A percentile compares a stretch with the other conserved stretches of the same genome.
Evolutionary conservation across 2,888 invertebrate species (phyloP).

Genomic region (Oxycera nigricornis): DNA sequence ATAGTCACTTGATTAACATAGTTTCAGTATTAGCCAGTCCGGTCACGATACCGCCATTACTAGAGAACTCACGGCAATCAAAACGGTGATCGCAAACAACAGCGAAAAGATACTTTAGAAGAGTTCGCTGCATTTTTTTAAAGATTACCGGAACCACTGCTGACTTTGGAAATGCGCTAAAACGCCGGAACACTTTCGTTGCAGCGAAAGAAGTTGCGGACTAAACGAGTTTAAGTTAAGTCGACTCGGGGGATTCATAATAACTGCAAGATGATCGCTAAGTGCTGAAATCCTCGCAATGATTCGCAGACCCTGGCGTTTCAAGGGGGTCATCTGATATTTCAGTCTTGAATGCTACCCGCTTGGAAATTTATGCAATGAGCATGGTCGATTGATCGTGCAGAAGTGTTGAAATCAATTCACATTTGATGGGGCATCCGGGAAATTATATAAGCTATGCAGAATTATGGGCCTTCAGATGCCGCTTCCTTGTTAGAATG

Average conservation of each 20-base stretch:
- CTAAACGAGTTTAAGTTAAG: not conserved
- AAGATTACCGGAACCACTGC: not conserved
- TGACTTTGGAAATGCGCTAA: not conserved
- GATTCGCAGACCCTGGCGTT: not conserved
- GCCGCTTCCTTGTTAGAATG: no score
- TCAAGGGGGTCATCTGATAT: not conserved
- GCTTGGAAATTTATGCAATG: no score
- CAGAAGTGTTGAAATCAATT: no score
- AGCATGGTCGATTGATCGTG: no score
- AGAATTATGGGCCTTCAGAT: no score
- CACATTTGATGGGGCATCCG: no score
- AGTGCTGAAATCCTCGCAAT: not conserved
- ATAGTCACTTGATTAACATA: not conserved
- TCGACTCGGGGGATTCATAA: not conserved
- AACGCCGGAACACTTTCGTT: not conserved
- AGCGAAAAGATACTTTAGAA: not conserved
- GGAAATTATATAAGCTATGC: no score
- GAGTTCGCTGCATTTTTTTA: not conserved
- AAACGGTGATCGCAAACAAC: not conserved
- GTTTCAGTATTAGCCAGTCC: not conserved
- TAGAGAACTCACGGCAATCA: not conserved
- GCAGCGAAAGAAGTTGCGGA: not conserved
- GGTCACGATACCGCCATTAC: constrained; percentile 17
- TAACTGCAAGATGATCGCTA: not conserved
- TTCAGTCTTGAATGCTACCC: no score